Conservation (phyloP, 2,888 invertebrate species). For the Apodemia zela region DNA sequence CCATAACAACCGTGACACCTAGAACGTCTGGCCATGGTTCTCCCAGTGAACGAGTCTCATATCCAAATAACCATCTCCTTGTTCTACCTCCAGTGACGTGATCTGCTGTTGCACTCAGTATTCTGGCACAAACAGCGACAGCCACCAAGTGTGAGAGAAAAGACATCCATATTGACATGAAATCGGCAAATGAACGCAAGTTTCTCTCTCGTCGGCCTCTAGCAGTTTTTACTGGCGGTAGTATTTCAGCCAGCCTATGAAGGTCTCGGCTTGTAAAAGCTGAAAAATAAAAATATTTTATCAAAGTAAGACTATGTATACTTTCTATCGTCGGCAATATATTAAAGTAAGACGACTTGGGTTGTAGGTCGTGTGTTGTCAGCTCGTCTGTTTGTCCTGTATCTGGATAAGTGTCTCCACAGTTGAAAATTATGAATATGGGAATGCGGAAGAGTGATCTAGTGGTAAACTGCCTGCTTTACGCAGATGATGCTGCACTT, state of each 20-base stretch:
- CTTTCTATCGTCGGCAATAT: too few species aligned
- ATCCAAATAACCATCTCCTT: constrained; percentile 81
- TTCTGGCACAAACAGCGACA: constrained; percentile 81
- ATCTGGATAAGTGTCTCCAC: too few species aligned
- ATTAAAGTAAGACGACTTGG: too few species aligned
- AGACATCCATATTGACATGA: constrained; percentile 81
- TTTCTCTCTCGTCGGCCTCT: constrained; percentile 68
- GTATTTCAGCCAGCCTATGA: constrained; percentile 58
- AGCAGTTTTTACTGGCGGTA: constrained; percentile 60
- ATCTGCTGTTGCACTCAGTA: constrained; percentile 82
- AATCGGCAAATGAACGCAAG: constrained; percentile 74
- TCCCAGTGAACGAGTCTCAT: constrained; percentile 78
- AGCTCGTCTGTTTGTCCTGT: too few species aligned
- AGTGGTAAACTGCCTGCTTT: too few species aligned
- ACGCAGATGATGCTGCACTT: too few species aligned
- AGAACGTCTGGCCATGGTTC: constrained; percentile 84
- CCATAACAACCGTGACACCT: constrained; percentile 81
- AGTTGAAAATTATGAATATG: too few species aligned
- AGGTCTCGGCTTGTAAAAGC: constrained; percentile 66
- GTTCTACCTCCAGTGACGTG: constrained; percentile 81
- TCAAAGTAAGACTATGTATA: too few species aligned
- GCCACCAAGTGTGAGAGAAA: constrained; percentile 81
- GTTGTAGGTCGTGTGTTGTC: too few species aligned
- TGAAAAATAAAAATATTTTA: constrained; percentile 37
- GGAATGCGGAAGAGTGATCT: too few species aligned